Percentiles rank a stretch among this genome's conserved stretches.
Evolutionary conservation across 2,888 invertebrate species (phyloP).

Genomic region (Oeneis ivallda): DNA sequence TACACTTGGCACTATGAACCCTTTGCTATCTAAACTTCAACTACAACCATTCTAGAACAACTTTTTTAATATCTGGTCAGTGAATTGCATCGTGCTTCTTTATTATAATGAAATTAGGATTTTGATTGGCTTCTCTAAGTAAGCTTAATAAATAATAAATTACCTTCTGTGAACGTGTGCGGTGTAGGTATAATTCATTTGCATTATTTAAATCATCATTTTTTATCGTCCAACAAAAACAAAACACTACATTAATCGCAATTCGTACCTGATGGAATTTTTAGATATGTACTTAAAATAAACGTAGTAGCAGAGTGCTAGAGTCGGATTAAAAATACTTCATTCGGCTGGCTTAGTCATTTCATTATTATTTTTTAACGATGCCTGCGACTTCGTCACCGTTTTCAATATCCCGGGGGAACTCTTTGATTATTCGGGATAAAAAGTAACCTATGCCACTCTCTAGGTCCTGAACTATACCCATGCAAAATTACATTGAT

Average conservation of each 20-base stretch:
- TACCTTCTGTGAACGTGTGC: background rate
- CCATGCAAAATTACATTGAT: no score
- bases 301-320: background rate
- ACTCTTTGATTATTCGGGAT: no score
- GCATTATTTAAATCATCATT: constrained; percentile 5
- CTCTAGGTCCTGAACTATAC: no score
- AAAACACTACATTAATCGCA: constrained; percentile 11
- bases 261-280: background rate
- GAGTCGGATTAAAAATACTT: constrained; percentile 4
- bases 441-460: no score
- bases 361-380: constrained; percentile 1
- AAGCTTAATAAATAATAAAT: background rate
- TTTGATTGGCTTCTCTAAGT: background rate
- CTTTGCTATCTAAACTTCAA: background rate
- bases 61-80: background rate
- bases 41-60: background rate
- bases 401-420: no score
- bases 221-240: constrained; percentile 8
- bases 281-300: constrained; percentile 1
- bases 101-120: background rate
- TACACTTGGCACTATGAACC: constrained; percentile 16
- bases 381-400: no score
- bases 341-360: constrained; percentile 3
- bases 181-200: background rate
- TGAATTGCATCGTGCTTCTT: background rate